Conservation (phyloP, 2,113 vertebrate species). For the Cyanocitta stelleri region DNA sequence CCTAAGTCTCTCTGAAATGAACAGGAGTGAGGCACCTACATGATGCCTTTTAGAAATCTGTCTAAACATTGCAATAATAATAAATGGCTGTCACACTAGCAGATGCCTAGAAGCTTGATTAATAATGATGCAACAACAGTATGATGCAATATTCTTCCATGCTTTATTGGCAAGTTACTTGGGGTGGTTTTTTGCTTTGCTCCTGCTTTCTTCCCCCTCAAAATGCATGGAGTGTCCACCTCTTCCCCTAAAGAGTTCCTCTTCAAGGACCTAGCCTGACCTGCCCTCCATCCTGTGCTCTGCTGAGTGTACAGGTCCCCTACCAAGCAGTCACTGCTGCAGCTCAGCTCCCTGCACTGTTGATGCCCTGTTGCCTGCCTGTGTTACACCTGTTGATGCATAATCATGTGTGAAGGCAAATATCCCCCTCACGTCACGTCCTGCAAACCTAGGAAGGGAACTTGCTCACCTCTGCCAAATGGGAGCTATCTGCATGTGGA, state of each 20-base stretch:
- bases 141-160: background rate
- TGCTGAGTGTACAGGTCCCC: background rate
- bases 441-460: background rate
- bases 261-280: background rate
- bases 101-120: slow-evolving; percentile 24
- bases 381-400: background rate
- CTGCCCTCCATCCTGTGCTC: background rate
- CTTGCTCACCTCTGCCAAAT: background rate
- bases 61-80: background rate
- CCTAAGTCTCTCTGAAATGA: background rate
- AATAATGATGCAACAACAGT: slow-evolving; percentile 8
- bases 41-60: background rate
- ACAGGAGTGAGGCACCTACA: background rate
- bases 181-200: background rate
- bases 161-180: background rate
- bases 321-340: background rate
- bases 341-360: background rate
- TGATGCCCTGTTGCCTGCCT: background rate
- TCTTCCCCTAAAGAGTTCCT: background rate
- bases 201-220: background rate
- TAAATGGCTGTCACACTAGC: background rate
- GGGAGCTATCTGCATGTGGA: background rate
- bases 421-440: background rate
- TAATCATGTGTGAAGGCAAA: background rate
- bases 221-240: background rate